Percentiles rank a stretch among this genome's conserved stretches.
phyloP scores from a whole-genome alignment of 1,140 invertebrate genomes.

The Drosophila bocqueti region DNA sequence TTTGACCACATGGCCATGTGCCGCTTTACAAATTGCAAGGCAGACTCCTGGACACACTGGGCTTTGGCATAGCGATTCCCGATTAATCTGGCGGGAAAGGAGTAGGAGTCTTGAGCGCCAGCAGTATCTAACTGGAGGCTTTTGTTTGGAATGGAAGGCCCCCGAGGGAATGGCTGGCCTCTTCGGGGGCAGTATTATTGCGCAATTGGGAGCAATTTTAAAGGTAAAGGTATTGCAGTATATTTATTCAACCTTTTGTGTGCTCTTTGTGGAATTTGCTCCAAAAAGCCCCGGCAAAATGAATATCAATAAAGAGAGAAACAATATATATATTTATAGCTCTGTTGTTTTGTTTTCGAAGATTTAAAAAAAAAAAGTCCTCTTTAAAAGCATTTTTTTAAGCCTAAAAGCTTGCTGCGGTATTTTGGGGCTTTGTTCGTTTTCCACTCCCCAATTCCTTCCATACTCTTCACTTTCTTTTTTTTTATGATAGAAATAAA shows the following conservation, averaged over 20 bases:
- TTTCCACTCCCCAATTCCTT: slow-evolving; percentile 2
- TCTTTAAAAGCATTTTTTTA: slow-evolving; percentile 55
- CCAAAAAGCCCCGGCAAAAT: slow-evolving; percentile 32
- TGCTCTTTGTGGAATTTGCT: slow-evolving; percentile 24
- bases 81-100: slow-evolving; percentile 29
- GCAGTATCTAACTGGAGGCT: slow-evolving; percentile 29
- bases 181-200: slow-evolving; percentile 26
- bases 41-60: slow-evolving; percentile 24
- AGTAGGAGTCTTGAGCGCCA: slow-evolving; percentile 9
- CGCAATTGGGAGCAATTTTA: slow-evolving; percentile 18
- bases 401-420: slow-evolving; percentile 38
- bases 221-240: slow-evolving; percentile 7
- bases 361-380: background rate
- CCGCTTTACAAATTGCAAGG: slow-evolving; percentile 62
- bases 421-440: slow-evolving; percentile 31
- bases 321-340: background rate
- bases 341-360: background rate
- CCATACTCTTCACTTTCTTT: slow-evolving; percentile 16
- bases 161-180: slow-evolving; percentile 8
- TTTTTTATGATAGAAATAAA: slow-evolving; percentile 64
- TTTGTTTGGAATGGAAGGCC: slow-evolving; percentile 25
- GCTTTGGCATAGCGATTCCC: slow-evolving; percentile 8
- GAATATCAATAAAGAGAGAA: slow-evolving; percentile 48
- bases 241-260: slow-evolving; percentile 18
- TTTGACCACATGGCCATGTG: slow-evolving; percentile 67